Percentiles rank a stretch among this genome's conserved stretches.
Conservation (phyloP, 2,113 vertebrate species). For the Alethe castanea region DNA sequence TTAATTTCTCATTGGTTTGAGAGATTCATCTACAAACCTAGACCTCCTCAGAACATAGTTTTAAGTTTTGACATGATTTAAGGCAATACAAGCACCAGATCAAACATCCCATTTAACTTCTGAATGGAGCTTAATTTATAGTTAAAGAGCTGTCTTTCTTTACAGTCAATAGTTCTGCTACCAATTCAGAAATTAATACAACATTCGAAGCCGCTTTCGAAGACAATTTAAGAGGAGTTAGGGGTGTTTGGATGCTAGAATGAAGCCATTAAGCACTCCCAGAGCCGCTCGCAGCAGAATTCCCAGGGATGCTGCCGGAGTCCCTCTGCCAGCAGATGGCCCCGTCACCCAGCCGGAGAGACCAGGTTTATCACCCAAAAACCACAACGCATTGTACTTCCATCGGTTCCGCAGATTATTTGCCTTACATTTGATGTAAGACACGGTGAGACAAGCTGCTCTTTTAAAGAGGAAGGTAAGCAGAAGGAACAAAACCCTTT, state of each 20-base stretch:
- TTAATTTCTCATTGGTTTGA: background rate
- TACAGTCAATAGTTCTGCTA: background rate
- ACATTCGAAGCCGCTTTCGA: background rate
- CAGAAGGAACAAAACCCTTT: background rate
- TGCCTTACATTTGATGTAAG: background rate
- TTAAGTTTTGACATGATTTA: background rate
- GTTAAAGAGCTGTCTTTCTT: background rate
- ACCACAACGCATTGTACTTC: background rate
- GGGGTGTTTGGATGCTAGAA: background rate
- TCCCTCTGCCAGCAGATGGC: slow-evolving; percentile 41
- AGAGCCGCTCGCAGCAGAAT: rapidly evolving
- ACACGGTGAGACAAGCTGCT: background rate
- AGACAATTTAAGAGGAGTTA: background rate
- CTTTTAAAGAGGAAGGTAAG: background rate
- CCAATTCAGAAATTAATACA: background rate
- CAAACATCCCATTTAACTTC: background rate
- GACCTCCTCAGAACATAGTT: background rate
- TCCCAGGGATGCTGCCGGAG: rapidly evolving
- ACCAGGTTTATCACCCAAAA: background rate
- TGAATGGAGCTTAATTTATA: background rate
- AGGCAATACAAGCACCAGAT: background rate
- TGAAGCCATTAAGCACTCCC: background rate
- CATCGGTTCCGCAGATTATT: background rate
- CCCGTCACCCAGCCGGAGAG: background rate
- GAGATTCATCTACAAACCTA: background rate